phyloP scores from a whole-genome alignment of 2,113 vertebrate species.

The Ictalurus furcatus region DNA sequence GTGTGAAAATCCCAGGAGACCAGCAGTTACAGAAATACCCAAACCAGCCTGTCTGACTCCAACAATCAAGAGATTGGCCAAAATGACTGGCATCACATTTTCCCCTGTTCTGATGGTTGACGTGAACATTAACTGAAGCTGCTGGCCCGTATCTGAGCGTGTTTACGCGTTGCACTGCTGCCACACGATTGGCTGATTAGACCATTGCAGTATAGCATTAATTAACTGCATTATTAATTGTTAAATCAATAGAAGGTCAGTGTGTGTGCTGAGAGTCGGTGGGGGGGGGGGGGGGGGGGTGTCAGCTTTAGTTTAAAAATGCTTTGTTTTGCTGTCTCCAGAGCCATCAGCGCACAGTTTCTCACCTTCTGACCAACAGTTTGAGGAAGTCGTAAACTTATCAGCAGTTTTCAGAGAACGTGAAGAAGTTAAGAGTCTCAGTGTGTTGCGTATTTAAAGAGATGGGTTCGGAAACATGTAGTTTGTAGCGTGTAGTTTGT shows the following conservation, averaged over 20 bases:
- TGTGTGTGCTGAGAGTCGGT: background rate
- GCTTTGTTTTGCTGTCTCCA: background rate
- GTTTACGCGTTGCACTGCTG: too few species aligned
- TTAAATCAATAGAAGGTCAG: background rate
- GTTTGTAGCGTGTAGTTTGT: background rate
- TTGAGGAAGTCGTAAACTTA: background rate
- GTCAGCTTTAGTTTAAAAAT: background rate
- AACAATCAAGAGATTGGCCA: too few species aligned
- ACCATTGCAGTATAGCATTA: too few species aligned
- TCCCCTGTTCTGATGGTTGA: too few species aligned
- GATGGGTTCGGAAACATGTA: background rate
- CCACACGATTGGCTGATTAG: too few species aligned
- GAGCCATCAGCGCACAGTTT: background rate
- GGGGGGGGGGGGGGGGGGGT: too few species aligned
- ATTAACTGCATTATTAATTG: background rate
- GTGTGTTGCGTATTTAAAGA: background rate
- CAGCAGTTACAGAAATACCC: too few species aligned
- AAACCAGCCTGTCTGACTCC: too few species aligned
- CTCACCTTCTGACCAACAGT: slow-evolving; percentile 6
- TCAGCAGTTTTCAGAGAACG: slow-evolving; percentile 1
- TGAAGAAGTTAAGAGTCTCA: background rate
- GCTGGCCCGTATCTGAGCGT: too few species aligned
- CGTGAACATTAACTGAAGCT: too few species aligned
- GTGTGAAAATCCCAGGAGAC: too few species aligned
- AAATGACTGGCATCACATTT: too few species aligned